Evolutionary conservation across 2,888 invertebrate genomes (phyloP), one percentile per base, ranked within the genome.

Genomic region (Agrochola lota): DNA sequence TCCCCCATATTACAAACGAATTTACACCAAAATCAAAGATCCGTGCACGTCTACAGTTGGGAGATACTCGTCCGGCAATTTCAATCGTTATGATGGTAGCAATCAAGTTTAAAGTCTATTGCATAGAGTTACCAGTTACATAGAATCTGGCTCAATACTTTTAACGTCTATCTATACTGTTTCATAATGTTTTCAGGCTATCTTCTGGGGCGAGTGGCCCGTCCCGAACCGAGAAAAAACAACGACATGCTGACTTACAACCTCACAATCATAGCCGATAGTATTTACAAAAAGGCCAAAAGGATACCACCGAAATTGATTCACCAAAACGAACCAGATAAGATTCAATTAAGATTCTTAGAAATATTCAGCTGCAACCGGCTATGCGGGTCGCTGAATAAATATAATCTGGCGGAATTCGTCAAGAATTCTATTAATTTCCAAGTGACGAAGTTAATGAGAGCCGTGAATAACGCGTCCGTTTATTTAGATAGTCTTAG

Each of bases 401-500:
- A 92, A 80, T 91, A 94, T 81, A 93, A 95, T 67, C 85, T 96
- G 20, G 92, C 91, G 0, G 94, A 94, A 17, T 95, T 95, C 62
- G 90, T 95, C 2, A 95, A 89, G 81, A 92, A 91, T 77, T 91
- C 94, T 3, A 91, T 96, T 55, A 94, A 93, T 78, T 91, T 89
- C 35, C 92, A 95, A 91, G 92, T 95, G n/a, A 81, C 84, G 26
- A 95, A 94, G 85, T 78, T 96, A 59, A 91, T 95, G 69, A 94
- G 84, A 84, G 89, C 94, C 3, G 93, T 96, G 40, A 83, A 94
- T 83, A 95, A 95, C 77, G 95, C 95, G 2, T 91, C 95, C 5
- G 40, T 89, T 17, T 96, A 93, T 91, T 92, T 96, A 73, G 94
- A 96, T 73, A 92, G 93, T n/a, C 87, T 96, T 77, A 96, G 94